Percentiles rank a stretch among this genome's conserved stretches.
Conservation (phyloP, 1,140 invertebrate species). For the Zaprionus davidi region DNA sequence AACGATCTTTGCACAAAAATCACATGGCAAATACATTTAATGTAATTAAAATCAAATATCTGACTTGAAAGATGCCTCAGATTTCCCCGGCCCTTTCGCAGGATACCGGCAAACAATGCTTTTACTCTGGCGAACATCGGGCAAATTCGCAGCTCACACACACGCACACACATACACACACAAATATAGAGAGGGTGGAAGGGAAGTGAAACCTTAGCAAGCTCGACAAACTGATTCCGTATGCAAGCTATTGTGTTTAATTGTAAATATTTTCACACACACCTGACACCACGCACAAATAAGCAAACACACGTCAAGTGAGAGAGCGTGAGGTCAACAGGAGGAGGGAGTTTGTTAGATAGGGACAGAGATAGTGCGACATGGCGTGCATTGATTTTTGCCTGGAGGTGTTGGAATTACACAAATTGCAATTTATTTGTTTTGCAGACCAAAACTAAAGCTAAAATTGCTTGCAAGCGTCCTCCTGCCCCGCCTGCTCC, state of each 20-base stretch:
- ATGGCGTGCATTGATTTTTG: slow-evolving; percentile 71
- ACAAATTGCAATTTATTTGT: slow-evolving; percentile 82
- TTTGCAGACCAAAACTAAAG: slow-evolving; percentile 72
- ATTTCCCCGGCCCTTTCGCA: slow-evolving; percentile 22
- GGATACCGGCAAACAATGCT: not conserved
- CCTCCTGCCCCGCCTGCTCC: not conserved
- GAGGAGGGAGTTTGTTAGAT: slow-evolving; percentile 3
- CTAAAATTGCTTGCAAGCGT: slow-evolving; percentile 55
- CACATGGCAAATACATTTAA: slow-evolving; percentile 40
- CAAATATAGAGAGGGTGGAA: not conserved
- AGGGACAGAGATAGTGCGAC: slow-evolving; percentile 10
- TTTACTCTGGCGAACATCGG: slow-evolving; percentile 4
- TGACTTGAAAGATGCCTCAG: slow-evolving; percentile 35
- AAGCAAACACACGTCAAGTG: slow-evolving; percentile 28
- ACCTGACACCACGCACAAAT: slow-evolving; percentile 59
- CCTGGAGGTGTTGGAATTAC: slow-evolving; percentile 79
- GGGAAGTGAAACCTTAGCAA: slow-evolving; percentile 1
- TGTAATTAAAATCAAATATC: slow-evolving; percentile 76
- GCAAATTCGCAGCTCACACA: slow-evolving; percentile 35
- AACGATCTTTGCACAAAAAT: slow-evolving; percentile 39
- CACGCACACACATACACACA: not conserved
- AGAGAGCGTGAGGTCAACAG: not conserved
- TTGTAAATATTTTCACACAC: slow-evolving; percentile 79
- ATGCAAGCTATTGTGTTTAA: slow-evolving; percentile 72
- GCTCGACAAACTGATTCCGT: slow-evolving; percentile 32